Evolutionary conservation across 2,888 invertebrate genomes (phyloP).

Genomic region (Spialia ferax): DNA sequence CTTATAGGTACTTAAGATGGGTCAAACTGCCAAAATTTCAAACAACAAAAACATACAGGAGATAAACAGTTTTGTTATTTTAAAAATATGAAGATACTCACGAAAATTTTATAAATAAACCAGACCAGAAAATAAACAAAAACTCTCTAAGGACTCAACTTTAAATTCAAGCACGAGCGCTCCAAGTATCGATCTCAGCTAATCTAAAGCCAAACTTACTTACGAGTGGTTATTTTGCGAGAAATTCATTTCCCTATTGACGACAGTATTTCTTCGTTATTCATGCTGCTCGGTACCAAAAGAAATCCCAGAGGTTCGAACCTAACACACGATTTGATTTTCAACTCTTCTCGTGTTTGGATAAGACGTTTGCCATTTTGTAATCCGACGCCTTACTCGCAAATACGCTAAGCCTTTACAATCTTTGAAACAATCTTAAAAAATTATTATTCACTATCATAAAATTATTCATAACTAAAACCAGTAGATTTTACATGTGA

Average conservation of each 20-base stretch:
- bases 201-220: not conserved
- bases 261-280: not conserved
- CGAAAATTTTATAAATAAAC: no score
- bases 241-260: slow-evolving; percentile 3
- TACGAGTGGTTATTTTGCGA: not conserved
- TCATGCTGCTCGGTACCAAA: not conserved
- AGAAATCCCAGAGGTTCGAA: not conserved
- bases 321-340: not conserved
- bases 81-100: no score
- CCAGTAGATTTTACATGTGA: no score
- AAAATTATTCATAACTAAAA: not conserved
- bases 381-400: not conserved
- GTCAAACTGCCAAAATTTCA: no score
- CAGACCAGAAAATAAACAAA: no score
- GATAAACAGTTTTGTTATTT: no score
- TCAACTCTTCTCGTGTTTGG: not conserved
- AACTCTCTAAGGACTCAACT: no score
- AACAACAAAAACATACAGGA: no score
- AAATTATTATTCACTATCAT: not conserved
- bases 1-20: no score
- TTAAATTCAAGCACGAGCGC: no score
- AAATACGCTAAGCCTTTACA: not conserved
- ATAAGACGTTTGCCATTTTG: not conserved
- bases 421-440: not conserved
- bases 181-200: not conserved